phyloP scores from a whole-genome alignment of 2,797 vertebrate species.

The Sparus aurata region DNA sequence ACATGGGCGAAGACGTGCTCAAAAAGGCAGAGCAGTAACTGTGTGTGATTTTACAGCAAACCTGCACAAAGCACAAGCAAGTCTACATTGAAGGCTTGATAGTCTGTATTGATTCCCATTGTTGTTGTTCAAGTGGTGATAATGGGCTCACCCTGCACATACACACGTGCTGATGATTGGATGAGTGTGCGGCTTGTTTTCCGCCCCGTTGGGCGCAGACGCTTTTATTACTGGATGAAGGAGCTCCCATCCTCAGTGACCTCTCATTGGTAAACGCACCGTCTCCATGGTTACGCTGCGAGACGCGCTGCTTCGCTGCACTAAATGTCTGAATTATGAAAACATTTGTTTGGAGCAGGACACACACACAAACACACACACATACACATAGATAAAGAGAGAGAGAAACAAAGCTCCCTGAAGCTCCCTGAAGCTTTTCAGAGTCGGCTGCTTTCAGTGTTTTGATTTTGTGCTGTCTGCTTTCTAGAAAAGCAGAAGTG shows the following conservation, averaged over 20 bases:
- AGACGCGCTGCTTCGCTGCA: conserved; percentile 66
- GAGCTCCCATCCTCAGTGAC: conserved; percentile 47
- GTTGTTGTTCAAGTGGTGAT: conserved; percentile 39
- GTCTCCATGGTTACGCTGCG: conserved; percentile 71
- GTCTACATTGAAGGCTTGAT: neutral
- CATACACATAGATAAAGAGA: neutral
- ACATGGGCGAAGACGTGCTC: neutral
- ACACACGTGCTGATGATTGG: conserved; percentile 38
- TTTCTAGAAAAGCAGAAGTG: conserved; percentile 67
- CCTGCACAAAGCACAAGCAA: neutral
- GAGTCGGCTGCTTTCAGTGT: conserved; percentile 38
- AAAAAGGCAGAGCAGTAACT: neutral
- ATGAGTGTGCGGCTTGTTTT: conserved; percentile 59
- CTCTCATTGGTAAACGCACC: conserved; percentile 61
- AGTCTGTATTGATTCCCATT: conserved; percentile 41
- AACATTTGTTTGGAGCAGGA: conserved; percentile 59
- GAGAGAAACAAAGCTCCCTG: neutral
- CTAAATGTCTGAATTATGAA: conserved; percentile 77
- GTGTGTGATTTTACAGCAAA: neutral
- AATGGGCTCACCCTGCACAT: conserved; percentile 29
- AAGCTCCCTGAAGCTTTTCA: conserved; percentile 25
- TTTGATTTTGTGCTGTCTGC: conserved; percentile 23
- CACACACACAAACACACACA: conserved; percentile 9
- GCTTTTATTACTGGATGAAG: conserved; percentile 65
- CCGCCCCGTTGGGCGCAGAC: conserved; percentile 61